These are phyloP conservation scores for Neodiprion pinetum DNA, from an alignment of 1,140 invertebrate species.

Conservation along the genomic window DNA sequence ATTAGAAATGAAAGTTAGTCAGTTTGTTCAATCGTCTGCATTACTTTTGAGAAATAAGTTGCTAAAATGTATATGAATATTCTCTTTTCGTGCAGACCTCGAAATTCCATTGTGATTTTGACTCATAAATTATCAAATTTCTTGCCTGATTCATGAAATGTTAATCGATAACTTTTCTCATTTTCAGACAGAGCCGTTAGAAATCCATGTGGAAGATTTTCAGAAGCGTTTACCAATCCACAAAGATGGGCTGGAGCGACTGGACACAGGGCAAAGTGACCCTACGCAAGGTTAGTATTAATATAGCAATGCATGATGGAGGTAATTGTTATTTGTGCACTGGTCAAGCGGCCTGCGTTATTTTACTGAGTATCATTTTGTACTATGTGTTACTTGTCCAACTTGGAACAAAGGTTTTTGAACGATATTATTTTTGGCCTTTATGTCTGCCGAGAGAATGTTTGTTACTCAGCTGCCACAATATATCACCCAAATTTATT, in stretches of 20 bases:
- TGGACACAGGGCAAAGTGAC: conserved; percentile 44
- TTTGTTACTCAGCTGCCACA: too few species aligned
- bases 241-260: conserved; percentile 41
- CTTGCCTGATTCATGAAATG: conserved; percentile 3
- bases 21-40: conserved; percentile 6
- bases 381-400: too few species aligned
- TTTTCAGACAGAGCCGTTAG: conserved; percentile 52
- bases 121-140: conserved; percentile 7
- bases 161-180: conserved; percentile 15
- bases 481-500: too few species aligned
- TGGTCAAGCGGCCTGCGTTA: not conserved
- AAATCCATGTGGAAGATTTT: conserved; percentile 42
- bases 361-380: too few species aligned
- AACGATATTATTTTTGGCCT: too few species aligned
- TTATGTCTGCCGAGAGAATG: too few species aligned
- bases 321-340: too few species aligned
- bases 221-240: conserved; percentile 36
- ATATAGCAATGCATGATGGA: not conserved
- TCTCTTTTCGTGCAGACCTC: too few species aligned
- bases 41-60: conserved; percentile 5
- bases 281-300: conserved; percentile 45
- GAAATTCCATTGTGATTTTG: not conserved
- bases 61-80: too few species aligned
- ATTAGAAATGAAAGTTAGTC: conserved; percentile 54
- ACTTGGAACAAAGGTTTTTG: too few species aligned